phyloP scores from a whole-genome alignment of 2,888 invertebrate genomes.

The Acanthosoma haemorrhoidale region DNA sequence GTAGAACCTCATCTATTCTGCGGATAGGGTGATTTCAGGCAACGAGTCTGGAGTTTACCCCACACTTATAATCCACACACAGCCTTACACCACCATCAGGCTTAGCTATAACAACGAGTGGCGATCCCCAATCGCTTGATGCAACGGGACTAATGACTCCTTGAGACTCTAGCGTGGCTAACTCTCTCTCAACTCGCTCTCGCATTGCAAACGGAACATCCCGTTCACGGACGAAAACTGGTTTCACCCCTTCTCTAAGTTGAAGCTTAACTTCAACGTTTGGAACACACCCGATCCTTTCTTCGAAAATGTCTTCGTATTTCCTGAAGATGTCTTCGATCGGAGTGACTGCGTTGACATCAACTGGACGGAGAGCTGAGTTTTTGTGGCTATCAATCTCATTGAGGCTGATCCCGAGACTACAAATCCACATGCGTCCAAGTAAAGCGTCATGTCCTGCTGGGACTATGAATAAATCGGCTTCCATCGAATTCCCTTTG shows the following conservation, averaged over 20 bases:
- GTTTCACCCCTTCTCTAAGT: constrained; percentile 27
- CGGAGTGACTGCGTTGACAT: constrained; percentile 2
- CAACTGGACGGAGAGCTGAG: background rate
- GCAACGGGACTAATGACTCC: too few relatives aligned
- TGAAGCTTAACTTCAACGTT: constrained; percentile 30
- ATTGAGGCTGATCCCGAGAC: constrained; percentile 9
- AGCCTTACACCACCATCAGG: constrained; percentile 30
- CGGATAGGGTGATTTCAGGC: too few relatives aligned
- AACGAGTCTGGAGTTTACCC: too few relatives aligned
- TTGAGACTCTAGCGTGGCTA: constrained; percentile 16
- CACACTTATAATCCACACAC: constrained; percentile 39
- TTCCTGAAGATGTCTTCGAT: constrained; percentile 23
- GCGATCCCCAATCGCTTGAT: too few relatives aligned
- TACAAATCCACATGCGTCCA: constrained; percentile 20
- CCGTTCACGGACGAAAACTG: constrained; percentile 20
- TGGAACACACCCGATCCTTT: constrained; percentile 28
- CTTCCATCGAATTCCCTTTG: background rate
- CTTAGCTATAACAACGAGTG: too few relatives aligned
- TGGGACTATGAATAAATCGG: constrained; percentile 21
- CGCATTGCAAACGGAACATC: constrained; percentile 25
- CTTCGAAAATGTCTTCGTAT: constrained; percentile 9
- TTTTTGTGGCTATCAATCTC: constrained; percentile 13
- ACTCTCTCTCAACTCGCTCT: constrained; percentile 32
- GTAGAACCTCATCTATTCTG: too few relatives aligned
- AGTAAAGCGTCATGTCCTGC: constrained; percentile 18